phyloP scores from a whole-genome alignment of 2,888 invertebrate genomes.

The Dryococelus australis region DNA sequence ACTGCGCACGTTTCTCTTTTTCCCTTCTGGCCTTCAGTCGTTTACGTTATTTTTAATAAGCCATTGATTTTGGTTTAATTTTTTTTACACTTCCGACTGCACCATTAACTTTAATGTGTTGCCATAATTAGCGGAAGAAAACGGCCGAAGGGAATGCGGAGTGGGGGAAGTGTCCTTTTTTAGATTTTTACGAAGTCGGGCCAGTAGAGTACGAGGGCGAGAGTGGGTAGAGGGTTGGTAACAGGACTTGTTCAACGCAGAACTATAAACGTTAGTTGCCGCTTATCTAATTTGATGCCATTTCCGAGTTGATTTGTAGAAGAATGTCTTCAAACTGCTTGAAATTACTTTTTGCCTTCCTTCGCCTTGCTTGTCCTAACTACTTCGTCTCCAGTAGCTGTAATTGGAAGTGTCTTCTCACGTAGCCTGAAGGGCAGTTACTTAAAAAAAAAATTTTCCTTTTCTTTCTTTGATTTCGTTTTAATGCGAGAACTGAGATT shows the following conservation, averaged over 20 bases:
- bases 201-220: background rate
- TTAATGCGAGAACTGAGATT: background rate
- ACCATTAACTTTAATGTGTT: background rate
- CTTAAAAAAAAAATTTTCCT: background rate
- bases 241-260: background rate
- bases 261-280: slow-evolving; percentile 19
- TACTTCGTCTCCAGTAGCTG: slow-evolving; percentile 19
- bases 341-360: slow-evolving; percentile 28
- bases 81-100: background rate
- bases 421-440: background rate
- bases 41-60: background rate
- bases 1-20: background rate
- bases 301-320: slow-evolving; percentile 27
- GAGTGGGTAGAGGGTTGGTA: background rate
- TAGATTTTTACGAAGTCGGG: background rate
- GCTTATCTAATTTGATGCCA: slow-evolving; percentile 28
- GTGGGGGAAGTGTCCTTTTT: background rate
- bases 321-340: slow-evolving; percentile 26
- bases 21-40: background rate
- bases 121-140: background rate
- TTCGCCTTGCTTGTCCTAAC: background rate
- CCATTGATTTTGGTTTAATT: background rate
- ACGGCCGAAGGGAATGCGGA: background rate
- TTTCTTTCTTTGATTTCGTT: background rate
- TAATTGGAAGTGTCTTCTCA: slow-evolving; percentile 25